phyloP scores from a whole-genome alignment of 2,888 invertebrate genomes.

The Melinaea marsaeus region DNA sequence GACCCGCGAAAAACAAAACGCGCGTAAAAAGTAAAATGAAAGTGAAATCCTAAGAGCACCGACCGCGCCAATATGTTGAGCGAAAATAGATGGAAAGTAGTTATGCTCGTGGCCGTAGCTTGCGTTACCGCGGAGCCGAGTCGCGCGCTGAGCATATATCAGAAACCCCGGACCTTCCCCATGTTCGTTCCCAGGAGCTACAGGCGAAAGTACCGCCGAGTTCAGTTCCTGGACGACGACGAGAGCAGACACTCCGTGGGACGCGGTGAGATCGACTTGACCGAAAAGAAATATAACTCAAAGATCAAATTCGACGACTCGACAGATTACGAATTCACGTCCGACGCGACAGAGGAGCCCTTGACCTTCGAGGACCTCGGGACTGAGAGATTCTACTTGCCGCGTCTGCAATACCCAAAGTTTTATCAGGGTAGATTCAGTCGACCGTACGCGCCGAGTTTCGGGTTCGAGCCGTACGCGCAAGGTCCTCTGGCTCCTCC shows the following conservation, averaged over 20 bases:
- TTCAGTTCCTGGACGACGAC: constrained; percentile 64
- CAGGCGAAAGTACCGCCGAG: constrained; percentile 47
- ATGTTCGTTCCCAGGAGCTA: constrained; percentile 65
- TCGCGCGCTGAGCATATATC: constrained; percentile 62
- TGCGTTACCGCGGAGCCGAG: constrained; percentile 61
- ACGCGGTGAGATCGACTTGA: constrained; percentile 66
- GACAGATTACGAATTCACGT: constrained; percentile 66
- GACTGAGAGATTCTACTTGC: constrained; percentile 61
- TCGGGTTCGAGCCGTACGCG: constrained; percentile 54
- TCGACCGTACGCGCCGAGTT: constrained; percentile 61
- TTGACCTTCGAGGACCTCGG: constrained; percentile 49
- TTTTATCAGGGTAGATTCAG: constrained; percentile 62
- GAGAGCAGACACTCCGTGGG: constrained; percentile 59
- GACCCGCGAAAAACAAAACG: constrained; percentile 28
- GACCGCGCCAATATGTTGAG: constrained; percentile 71
- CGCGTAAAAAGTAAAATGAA: constrained; percentile 55
- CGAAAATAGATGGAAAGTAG: constrained; percentile 73
- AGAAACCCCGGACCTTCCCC: constrained; percentile 51
- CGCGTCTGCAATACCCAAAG: constrained; percentile 52
- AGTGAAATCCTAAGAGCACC: constrained; percentile 66
- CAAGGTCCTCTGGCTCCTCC: constrained; percentile 48
- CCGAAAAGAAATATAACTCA: constrained; percentile 47
- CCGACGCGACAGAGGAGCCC: constrained; percentile 42
- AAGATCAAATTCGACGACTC: constrained; percentile 74
- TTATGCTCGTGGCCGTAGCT: constrained; percentile 60